These are phyloP conservation scores for Mylabris phalerata DNA, from an alignment of 1,140 invertebrate genomes.

Conservation along the genomic window DNA sequence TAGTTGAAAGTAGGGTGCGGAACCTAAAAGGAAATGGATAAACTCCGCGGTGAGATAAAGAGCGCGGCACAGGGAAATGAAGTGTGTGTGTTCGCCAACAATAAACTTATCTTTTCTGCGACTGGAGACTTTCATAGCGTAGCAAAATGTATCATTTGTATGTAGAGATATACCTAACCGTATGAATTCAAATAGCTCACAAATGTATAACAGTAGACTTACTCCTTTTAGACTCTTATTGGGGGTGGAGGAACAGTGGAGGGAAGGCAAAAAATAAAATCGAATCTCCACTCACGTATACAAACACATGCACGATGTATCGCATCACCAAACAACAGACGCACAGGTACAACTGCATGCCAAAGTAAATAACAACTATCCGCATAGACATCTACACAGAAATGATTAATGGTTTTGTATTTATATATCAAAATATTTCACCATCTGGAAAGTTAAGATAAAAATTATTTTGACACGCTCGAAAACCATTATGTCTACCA, in stretches of 20 bases:
- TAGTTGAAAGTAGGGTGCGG: conserved; percentile 19
- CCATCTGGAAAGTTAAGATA: conserved; percentile 14
- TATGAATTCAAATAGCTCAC: conserved; percentile 27
- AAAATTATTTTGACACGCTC: conserved; percentile 1
- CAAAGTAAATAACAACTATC: conserved; percentile 3
- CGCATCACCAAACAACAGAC: conserved; percentile 1
- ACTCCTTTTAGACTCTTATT: background rate
- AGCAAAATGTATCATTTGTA: conserved; percentile 37
- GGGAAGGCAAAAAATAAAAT: background rate
- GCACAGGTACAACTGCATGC: conserved; percentile 9
- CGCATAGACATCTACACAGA: background rate
- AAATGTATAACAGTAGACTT: conserved; percentile 20
- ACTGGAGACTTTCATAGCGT: conserved; percentile 30
- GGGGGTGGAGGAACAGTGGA: background rate
- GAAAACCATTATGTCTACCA: background rate
- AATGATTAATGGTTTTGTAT: conserved; percentile 20
- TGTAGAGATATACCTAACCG: conserved; percentile 25
- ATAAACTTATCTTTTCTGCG: conserved; percentile 36
- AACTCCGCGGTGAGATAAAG: conserved; percentile 36
- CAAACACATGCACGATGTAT: background rate
- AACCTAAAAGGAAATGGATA: conserved; percentile 35
- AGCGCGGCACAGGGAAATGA: conserved; percentile 34
- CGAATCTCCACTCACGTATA: background rate
- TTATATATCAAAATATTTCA: conserved; percentile 21
- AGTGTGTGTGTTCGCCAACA: conserved; percentile 36